phyloP scores from a whole-genome alignment of 64 coral and sea anemone species.

The Catalaphyllia jardinei region DNA sequence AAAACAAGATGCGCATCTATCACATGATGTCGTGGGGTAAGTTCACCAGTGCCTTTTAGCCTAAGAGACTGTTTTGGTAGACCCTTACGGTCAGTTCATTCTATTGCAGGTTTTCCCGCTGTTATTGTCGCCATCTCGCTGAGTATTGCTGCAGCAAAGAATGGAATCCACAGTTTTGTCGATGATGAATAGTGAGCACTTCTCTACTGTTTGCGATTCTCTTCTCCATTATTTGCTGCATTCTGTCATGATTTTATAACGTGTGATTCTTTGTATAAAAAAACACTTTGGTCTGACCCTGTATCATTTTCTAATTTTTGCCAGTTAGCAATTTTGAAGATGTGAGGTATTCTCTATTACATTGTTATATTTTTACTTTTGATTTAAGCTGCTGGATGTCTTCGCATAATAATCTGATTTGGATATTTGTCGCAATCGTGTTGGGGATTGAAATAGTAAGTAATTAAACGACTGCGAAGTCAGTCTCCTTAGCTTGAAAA shows the following conservation, averaged over 20 bases:
- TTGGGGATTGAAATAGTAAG: background rate
- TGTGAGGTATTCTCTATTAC: no score
- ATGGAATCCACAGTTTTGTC: background rate
- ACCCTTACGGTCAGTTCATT: background rate
- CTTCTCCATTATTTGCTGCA: no score
- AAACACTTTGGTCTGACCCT: no score
- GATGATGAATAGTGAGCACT: slow-evolving; percentile 14
- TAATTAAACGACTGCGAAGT: background rate
- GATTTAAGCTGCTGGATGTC: background rate
- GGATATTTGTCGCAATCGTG: background rate
- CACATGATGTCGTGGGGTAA: slow-evolving; percentile 51
- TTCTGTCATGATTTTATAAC: no score
- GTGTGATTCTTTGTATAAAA: no score
- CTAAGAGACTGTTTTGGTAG: no score
- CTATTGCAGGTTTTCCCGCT: background rate
- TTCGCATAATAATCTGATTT: background rate
- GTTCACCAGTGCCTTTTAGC: background rate
- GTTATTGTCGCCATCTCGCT: background rate
- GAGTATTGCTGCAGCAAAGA: background rate
- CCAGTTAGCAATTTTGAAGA: background rate
- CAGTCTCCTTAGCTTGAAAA: no score
- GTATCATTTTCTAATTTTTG: slow-evolving; percentile 29
- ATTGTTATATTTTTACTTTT: background rate
- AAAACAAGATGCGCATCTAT: slow-evolving; percentile 23
- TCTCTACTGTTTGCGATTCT: background rate